Evolutionary conservation across 92 coral and sea anemone genomes (phyloP).

Genomic region (Hydrozoanthus gracilis): DNA sequence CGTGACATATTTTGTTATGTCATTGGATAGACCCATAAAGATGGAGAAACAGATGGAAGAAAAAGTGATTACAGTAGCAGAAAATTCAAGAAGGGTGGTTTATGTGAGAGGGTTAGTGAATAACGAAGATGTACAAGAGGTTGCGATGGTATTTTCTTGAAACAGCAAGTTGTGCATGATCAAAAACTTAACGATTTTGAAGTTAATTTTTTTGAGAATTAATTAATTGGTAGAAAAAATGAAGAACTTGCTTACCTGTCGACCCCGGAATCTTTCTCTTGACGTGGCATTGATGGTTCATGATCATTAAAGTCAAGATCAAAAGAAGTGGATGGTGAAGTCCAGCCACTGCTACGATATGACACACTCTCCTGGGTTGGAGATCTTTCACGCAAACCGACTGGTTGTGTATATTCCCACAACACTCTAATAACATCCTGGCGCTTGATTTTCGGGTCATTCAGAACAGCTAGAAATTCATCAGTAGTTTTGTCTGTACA

Average conservation of each 20-base stretch:
- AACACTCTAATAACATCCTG: constrained; percentile 72
- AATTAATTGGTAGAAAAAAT: too few species aligned
- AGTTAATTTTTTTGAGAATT: too few species aligned
- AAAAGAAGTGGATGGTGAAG: constrained; percentile 14
- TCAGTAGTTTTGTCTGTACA: constrained; percentile 57
- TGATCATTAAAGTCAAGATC: background rate
- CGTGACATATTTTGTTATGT: too few species aligned
- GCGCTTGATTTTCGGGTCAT: constrained; percentile 49
- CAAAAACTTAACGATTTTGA: too few species aligned
- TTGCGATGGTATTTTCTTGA: too few species aligned
- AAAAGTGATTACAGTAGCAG: too few species aligned
- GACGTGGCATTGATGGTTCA: background rate
- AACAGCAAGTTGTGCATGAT: too few species aligned
- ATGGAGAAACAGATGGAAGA: too few species aligned
- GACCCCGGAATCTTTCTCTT: constrained; percentile 2
- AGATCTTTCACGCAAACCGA: constrained; percentile 36
- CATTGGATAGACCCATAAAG: too few species aligned
- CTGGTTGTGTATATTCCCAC: background rate
- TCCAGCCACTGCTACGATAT: background rate
- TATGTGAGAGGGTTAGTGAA: too few species aligned
- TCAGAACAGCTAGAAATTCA: constrained; percentile 63
- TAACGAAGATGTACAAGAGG: too few species aligned
- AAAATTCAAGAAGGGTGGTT: too few species aligned
- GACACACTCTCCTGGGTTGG: constrained; percentile 36
- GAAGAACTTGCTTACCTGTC: background rate